Base-by-base conservation (phyloP, 2,888 invertebrate species). In the Tenthredo livida region DNA sequence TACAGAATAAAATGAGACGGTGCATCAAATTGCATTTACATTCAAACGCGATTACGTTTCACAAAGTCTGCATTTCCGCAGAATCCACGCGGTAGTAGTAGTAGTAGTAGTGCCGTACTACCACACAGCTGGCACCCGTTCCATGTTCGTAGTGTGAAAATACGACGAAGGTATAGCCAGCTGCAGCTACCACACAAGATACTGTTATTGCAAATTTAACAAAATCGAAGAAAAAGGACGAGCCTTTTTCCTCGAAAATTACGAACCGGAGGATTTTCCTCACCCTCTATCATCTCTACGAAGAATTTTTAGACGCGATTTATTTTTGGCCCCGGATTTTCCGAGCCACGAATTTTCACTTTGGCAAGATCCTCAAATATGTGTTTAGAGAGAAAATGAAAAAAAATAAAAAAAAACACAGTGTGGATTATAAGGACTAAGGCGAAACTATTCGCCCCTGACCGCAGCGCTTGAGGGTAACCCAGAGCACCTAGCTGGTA, bases 1-100 rank as follows among this genome's bases (percentile, higher is more conserved):
- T 37, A 21, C 58, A 61, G 61, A 61, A 80, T 80, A 80, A 80
- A 80, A 58, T 61, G 78, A 80, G 50, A 80, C 78, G 78, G 50
- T 80, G 78, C 78, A 80, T 80, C 78, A 80, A 80, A 80, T 80
- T 80, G 78, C 78, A 80, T 80, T 80, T 80, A 80, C 78, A 80
- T 80, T 80, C 78, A 80, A 80, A 80, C 61, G 40, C 78, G 58
- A 80, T 80, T 58, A 80, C 78, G 61, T 80, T 80, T 61, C 78
- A 80, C 78, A 80, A 80, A 80, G 78, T 80, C 58, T 50, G 78
- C 78, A 80, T 80, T 80, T 80, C 78, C 78, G 17, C 58, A 61
- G 37, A 21, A 17, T n/a, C n/a, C n/a, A 40, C 40, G 58, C 5
- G 17, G 78, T 15, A 33, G 54, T 21, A 10, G n/a, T 54, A 54